phyloP scores from a whole-genome alignment of 2,797 vertebrate species.

The Atherinosoma microstoma region DNA sequence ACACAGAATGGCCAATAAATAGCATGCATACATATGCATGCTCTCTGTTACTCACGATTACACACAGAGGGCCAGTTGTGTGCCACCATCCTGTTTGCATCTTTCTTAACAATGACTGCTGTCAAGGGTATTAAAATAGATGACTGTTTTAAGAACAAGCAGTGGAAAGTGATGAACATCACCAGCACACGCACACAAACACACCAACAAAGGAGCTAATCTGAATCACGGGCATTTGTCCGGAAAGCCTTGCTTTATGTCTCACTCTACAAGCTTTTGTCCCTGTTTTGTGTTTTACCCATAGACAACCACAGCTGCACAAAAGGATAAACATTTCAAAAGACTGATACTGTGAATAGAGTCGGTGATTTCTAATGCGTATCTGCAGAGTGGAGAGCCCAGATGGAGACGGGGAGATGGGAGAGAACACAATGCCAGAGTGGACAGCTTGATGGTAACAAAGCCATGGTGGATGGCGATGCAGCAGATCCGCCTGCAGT shows the following conservation, averaged over 20 bases:
- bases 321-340: constrained; percentile 82
- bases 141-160: constrained; percentile 71
- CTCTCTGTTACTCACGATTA: constrained; percentile 53
- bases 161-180: constrained; percentile 67
- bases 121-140: constrained; percentile 76
- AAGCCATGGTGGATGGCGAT: constrained; percentile 69
- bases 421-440: constrained; percentile 71
- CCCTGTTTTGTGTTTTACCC: constrained; percentile 54
- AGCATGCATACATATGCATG: constrained; percentile 79
- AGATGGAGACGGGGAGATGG: constrained; percentile 77
- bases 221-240: constrained; percentile 79
- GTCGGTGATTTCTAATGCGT: constrained; percentile 75
- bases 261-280: constrained; percentile 72
- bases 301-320: constrained; percentile 61
- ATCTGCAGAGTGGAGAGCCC: constrained; percentile 72
- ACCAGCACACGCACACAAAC: constrained; percentile 29
- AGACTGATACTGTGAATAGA: constrained; percentile 69
- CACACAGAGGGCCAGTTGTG: constrained; percentile 74
- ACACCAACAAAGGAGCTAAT: constrained; percentile 71
- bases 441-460: constrained; percentile 78
- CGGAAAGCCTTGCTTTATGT: constrained; percentile 71
- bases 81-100: constrained; percentile 78
- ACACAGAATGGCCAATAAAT: constrained; percentile 59
- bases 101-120: constrained; percentile 72
- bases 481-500: constrained; percentile 55